These are phyloP conservation scores for Lithophane ornitopus DNA, from an alignment of 2,888 invertebrate genomes.

Conservation along the genomic window DNA sequence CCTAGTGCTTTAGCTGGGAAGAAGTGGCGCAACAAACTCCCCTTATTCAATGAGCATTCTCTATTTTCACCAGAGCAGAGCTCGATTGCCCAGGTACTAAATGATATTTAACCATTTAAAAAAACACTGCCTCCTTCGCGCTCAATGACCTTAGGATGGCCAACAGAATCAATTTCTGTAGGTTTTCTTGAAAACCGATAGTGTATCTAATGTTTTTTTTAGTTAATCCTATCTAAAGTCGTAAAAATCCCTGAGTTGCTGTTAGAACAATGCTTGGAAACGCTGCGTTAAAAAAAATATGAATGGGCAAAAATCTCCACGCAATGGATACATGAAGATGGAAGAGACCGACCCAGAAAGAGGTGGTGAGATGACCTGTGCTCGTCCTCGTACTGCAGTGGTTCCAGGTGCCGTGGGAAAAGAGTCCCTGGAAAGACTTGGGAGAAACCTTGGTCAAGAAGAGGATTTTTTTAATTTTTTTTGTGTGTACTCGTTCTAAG, in stretches of 20 bases:
- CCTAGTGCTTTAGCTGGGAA: too few species aligned
- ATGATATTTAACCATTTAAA: neutral
- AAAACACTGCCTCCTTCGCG: neutral
- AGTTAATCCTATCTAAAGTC: too few species aligned
- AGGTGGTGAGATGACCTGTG: neutral
- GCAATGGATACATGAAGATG: too few species aligned
- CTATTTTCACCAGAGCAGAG: too few species aligned
- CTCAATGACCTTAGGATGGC: neutral
- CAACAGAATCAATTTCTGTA: neutral
- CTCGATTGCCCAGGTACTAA: neutral
- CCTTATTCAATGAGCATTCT: too few species aligned
- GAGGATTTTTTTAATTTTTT: too few species aligned
- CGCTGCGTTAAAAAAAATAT: neutral
- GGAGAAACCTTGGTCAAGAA: neutral
- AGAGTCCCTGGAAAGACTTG: neutral
- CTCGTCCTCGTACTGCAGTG: too few species aligned
- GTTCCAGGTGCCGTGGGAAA: neutral
- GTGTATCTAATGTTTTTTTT: neutral
- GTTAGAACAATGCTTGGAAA: neutral
- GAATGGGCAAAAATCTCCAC: neutral
- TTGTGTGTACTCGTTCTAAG: too few species aligned
- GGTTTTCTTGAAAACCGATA: neutral
- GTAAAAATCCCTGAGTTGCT: neutral
- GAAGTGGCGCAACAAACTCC: too few species aligned
- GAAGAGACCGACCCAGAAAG: neutral